Evolutionary conservation across 2,797 vertebrate genomes (phyloP).

Genomic region (Sebastiscus albofasciatus): DNA sequence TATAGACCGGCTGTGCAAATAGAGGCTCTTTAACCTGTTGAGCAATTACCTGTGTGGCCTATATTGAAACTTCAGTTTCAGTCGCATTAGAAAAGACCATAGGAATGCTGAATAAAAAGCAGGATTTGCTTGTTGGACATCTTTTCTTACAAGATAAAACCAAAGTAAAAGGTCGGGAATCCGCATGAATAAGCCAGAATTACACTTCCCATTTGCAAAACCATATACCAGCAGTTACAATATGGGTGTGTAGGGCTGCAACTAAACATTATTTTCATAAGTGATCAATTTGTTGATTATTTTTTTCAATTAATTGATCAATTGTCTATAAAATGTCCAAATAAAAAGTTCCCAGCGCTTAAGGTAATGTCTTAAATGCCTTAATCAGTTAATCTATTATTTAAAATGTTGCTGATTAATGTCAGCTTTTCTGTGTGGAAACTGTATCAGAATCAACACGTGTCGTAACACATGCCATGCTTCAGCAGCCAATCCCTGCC

Average conservation of each 20-base stretch:
- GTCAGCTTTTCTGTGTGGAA: not conserved
- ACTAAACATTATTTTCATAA: not conserved
- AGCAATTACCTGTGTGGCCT: not conserved
- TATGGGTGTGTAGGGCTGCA: not conserved
- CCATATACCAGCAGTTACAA: not conserved
- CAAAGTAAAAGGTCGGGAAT: not conserved
- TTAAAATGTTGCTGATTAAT: not conserved
- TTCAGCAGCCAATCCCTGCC: not conserved
- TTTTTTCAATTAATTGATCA: not conserved
- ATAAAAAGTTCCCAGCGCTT: not conserved
- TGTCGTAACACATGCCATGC: not conserved
- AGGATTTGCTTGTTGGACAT: not conserved
- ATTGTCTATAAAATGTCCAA: not conserved
- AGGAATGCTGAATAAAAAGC: not conserved
- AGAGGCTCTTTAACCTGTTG: not conserved
- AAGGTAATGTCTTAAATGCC: not conserved
- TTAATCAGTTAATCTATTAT: not conserved
- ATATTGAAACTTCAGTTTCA: not conserved
- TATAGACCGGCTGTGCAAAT: not conserved
- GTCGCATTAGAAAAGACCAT: not conserved
- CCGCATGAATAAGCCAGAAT: not conserved
- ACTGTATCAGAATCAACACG: not conserved
- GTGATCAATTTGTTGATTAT: not conserved
- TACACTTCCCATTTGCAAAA: not conserved
- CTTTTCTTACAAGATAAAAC: not conserved